Base-by-base conservation (phyloP, 2,113 vertebrate genomes). In the Hyaena hyaena region DNA sequence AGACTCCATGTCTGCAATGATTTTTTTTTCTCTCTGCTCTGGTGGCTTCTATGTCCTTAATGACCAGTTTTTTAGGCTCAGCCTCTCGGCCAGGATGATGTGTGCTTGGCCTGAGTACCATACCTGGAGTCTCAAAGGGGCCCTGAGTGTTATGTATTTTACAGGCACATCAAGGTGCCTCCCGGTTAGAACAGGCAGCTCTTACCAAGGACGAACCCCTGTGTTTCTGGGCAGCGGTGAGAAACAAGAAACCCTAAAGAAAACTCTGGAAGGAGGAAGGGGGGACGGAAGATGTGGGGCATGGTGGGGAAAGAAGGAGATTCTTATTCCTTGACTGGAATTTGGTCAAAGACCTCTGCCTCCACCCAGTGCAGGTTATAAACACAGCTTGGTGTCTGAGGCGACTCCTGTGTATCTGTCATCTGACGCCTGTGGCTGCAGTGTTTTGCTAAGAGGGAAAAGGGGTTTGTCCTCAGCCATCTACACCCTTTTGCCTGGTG, bases 41-140 rank as follows among this genome's bases (percentile, higher is more conserved):
- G n/a, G 28, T 90, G 43, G 45, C 48, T 95, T 95, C 86, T 92
- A 14, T 21, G 45, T 80, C 89, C 81, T 65, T 71, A 58, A 82
- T 17, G 76, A 71, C 73, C 96, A 45, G 84, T n/a, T 68, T 53
- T 84, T 94, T 39, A 93, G 87, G 66, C 23, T 68, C 21, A 81
- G 43, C 66, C 50, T 93, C 24, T 95, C 9, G 39, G 17, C 33
- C 2, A 0, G 0, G 19, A 45, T 61, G 10, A 1, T 8, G 7
- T 77, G 81, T 69, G 7, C 94, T 26, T 4, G 2, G 87, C 89
- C 96, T 92, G 86, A 61, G 88, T 50, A 16, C 2, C 71, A 10
- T 63, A 77, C 19, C 77, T 88, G 19, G 48, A 68, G 39, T 31
- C 43, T 45, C 31, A 15, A 50, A 10, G 55, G n/a, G 35, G 21